These are phyloP conservation scores for Echinops telfairi DNA, from an alignment of 2,113 vertebrate species.

Conservation along the genomic window DNA sequence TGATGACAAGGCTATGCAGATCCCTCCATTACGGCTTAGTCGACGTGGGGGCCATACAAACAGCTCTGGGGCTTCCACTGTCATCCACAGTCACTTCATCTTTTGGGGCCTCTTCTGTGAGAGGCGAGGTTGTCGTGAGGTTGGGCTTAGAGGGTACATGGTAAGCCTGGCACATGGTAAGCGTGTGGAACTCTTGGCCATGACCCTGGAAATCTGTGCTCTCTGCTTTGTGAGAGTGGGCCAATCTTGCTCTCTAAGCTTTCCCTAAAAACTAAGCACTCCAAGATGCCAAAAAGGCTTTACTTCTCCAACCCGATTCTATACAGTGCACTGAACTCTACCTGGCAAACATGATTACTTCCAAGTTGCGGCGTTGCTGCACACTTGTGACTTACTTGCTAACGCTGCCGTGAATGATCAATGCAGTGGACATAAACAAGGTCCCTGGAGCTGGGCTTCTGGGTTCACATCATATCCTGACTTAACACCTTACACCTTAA, in stretches of 20 bases:
- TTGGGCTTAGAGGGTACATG: background rate
- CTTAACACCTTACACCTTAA: background rate
- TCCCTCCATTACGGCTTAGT: no score
- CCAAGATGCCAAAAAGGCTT: background rate
- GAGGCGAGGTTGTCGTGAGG: background rate
- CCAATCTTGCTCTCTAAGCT: background rate
- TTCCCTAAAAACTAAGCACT: background rate
- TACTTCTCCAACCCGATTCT: background rate
- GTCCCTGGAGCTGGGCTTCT: background rate
- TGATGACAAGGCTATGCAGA: no score
- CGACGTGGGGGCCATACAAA: no score
- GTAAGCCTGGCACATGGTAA: background rate
- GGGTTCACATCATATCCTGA: background rate
- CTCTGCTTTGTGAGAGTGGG: background rate
- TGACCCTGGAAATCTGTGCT: background rate
- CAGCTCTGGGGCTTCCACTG: no score
- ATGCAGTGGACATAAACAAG: background rate
- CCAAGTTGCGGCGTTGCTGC: background rate
- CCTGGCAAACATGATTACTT: conserved; percentile 7
- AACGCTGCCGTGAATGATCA: background rate
- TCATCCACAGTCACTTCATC: background rate
- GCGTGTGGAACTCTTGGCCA: background rate
- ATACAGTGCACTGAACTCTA: background rate
- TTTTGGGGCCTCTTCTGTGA: conserved; percentile 14
- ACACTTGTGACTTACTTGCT: conserved; percentile 15